phyloP scores from a whole-genome alignment of 2,888 invertebrate genomes.

The Epirrita christyi region DNA sequence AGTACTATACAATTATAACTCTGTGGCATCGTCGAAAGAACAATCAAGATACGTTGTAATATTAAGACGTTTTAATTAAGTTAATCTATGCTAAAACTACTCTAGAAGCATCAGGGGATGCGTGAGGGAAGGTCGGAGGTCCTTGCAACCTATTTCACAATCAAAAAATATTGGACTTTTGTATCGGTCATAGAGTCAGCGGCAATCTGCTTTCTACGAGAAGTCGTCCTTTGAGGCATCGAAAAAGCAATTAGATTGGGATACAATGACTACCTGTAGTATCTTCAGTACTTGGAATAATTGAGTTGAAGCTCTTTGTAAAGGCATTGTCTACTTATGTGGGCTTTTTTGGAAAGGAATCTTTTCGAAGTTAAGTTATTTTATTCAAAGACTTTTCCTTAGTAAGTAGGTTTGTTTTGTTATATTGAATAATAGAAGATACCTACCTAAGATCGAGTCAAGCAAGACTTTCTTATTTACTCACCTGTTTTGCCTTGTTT shows the following conservation, averaged over 20 bases:
- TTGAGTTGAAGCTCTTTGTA: slow-evolving; percentile 30
- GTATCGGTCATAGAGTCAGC: not conserved
- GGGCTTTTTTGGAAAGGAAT: slow-evolving; percentile 15
- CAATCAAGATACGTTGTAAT: no score
- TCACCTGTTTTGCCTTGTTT: no score
- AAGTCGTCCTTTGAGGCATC: slow-evolving; percentile 15
- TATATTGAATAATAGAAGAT: no score
- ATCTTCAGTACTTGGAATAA: slow-evolving; percentile 22
- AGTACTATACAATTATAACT: no score
- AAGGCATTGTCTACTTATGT: slow-evolving; percentile 24
- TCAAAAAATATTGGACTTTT: not conserved
- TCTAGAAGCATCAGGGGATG: no score
- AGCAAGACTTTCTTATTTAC: no score
- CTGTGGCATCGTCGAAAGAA: no score
- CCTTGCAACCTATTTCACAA: no score
- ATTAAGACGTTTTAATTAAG: no score
- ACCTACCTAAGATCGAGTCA: no score
- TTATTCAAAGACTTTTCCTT: slow-evolving; percentile 17
- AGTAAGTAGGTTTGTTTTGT: not conserved
- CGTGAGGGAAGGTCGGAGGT: no score
- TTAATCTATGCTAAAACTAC: no score
- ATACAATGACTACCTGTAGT: slow-evolving; percentile 30
- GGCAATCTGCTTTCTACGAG: slow-evolving; percentile 1
- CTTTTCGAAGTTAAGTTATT: slow-evolving; percentile 19
- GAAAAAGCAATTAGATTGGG: slow-evolving; percentile 30